Evolutionary conservation across 2,888 invertebrate species (phyloP).

Genomic region (Embidobia sp.): DNA sequence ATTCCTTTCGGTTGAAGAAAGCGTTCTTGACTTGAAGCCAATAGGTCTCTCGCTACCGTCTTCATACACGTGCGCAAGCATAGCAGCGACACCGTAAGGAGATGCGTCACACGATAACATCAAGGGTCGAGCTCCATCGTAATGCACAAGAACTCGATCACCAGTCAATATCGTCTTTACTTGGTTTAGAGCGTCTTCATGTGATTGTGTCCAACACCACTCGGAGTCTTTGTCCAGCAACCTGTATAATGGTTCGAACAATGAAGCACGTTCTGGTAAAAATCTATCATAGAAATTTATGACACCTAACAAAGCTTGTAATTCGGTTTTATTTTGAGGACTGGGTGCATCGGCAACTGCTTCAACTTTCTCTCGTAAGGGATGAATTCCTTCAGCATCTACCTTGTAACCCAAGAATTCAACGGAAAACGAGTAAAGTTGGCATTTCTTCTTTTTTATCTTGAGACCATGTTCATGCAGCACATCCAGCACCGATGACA

Average conservation of each 20-base stretch:
- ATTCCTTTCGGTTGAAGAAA: slow-evolving; percentile 1
- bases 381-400: slow-evolving; percentile 2
- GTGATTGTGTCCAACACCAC: background rate
- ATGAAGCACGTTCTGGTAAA: slow-evolving; percentile 10
- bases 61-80: slow-evolving; percentile 25
- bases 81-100: slow-evolving; percentile 70
- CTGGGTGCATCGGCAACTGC: slow-evolving; percentile 36
- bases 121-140: slow-evolving; percentile 41
- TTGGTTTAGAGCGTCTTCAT: background rate
- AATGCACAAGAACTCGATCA: slow-evolving; percentile 45
- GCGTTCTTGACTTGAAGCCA: slow-evolving; percentile 1
- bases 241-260: slow-evolving; percentile 9
- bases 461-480: slow-evolving; percentile 13
- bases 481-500: slow-evolving; percentile 11
- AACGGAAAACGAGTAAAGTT: background rate
- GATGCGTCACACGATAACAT: slow-evolving; percentile 63
- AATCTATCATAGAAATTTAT: slow-evolving; percentile 34
- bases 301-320: slow-evolving; percentile 23
- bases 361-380: slow-evolving; percentile 10
- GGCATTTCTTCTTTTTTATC: slow-evolving; percentile 25
- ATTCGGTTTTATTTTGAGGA: slow-evolving; percentile 18
- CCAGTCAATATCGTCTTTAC: slow-evolving; percentile 2
- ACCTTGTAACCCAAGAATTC: slow-evolving; percentile 21
- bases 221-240: background rate
- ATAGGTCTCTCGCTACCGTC: slow-evolving; percentile 28